Evolutionary conservation across 1,140 invertebrate genomes (phyloP), one percentile per base, ranked within the genome.

Genomic region (Brachionus koreanus): DNA sequence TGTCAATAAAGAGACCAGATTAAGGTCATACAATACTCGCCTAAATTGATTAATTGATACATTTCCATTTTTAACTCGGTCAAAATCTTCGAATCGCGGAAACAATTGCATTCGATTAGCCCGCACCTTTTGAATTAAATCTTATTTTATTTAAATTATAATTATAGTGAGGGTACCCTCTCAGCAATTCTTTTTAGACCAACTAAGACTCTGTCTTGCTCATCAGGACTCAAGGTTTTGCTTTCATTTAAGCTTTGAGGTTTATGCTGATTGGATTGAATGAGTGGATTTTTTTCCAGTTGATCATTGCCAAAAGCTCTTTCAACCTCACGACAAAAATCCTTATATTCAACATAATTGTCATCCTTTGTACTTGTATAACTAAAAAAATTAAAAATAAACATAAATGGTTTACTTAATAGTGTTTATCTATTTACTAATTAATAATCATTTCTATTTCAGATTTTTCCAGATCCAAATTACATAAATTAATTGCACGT

Each of bases 21-120:
- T 85, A 0, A 89, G 84, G 74, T 87, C 87, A n/a, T 82, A 86
- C 0, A 89, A 86, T 4, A 88, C 87, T 43, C 88, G 83, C 13
- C 86, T 83, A 83, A 89, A 89, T 83, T 89, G 88, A 46, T 85
- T 86, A 52, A 84, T 83, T 10, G 87, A 86, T 12, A 89, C 86
- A 42, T 84, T 85, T 2, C 87, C 87, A 83, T 86, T 88, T 82
- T 88, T 86, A 16, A 87, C 85, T 61, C 84, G 83, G 81, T 89
- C 88, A 83, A 86, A 89, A 84, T 88, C 88, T 82, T 89, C 87
- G 85, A 89, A 88, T 83, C 87, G 84, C 5, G 88, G 88, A 79
- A 87, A 88, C 72, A 88, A 84, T 84, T 88, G 87, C 84, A 88
- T 88, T 46, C 85, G 83, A 25, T 85, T 84, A 81, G 87, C 84